These are phyloP conservation scores for Dorcus hopei DNA, from an alignment of 2,888 invertebrate species.

Conservation along the genomic window DNA sequence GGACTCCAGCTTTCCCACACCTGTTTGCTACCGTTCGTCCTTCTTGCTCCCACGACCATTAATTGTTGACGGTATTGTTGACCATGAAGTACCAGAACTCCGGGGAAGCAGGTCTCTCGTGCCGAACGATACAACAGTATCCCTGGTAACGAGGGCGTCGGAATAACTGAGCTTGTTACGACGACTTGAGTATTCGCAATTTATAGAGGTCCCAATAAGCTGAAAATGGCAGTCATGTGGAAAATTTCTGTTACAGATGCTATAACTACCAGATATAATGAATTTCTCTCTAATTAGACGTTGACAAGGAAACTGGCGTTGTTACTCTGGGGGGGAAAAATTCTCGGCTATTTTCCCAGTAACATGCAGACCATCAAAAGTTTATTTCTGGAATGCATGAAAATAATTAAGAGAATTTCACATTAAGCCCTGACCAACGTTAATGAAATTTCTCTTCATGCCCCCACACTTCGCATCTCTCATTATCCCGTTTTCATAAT, in stretches of 20 bases:
- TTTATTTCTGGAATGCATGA: no score
- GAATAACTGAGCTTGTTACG: slow-evolving; percentile 37
- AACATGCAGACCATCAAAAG: no score
- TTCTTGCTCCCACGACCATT: not conserved
- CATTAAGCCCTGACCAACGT: no score
- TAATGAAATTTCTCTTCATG: no score
- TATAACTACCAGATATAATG: slow-evolving; percentile 42
- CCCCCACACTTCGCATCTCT: no score
- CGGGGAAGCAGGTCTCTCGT: not conserved
- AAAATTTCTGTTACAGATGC: slow-evolving; percentile 42
- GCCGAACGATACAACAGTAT: slow-evolving; percentile 7
- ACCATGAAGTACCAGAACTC: not conserved
- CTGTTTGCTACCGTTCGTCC: slow-evolving; percentile 1
- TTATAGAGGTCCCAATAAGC: slow-evolving; percentile 34
- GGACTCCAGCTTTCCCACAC: slow-evolving; percentile 1
- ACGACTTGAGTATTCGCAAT: slow-evolving; percentile 35
- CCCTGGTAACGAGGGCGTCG: slow-evolving; percentile 20
- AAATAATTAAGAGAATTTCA: no score
- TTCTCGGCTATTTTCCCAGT: no score
- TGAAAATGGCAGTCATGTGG: slow-evolving; percentile 36
- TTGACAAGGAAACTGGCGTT: slow-evolving; percentile 28
- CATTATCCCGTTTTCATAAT: no score
- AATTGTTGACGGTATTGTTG: not conserved
- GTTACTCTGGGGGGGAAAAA: not conserved
- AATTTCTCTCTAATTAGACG: slow-evolving; percentile 38